Base-by-base conservation (phyloP, 2,797 vertebrate genomes). In the Florisuga fusca region DNA sequence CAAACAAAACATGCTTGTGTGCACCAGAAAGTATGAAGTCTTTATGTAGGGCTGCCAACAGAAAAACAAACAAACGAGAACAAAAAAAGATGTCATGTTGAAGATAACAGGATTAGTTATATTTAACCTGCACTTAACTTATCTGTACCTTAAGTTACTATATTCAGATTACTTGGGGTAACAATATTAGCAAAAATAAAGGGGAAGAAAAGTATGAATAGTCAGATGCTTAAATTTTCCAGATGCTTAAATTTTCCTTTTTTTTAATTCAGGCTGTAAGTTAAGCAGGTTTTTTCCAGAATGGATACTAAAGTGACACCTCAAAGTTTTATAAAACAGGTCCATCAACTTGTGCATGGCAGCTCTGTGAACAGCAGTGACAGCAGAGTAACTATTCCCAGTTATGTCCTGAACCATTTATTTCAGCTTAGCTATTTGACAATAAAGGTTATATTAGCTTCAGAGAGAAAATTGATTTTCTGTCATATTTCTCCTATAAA, bases 401-500 rank as follows among this genome's bases (percentile, higher is more conserved):
- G 22, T 55, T 77, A 84, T 46, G 50, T 27, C 83, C 86, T 50
- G 50, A 84, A 69, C 50, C 76, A 76, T 78, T 72, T 92, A 46
- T 67, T 74, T 83, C 84, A 83, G 36, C 26, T 77, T 34, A 74
- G 57, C 54, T 88, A 59, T 64, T 77, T 87, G 69, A 76, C 61
- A 87, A 64, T 50, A 89, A 74, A 79, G 26, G 45, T 81, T 86
- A 73, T 16, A 63, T 73, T 67, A 87, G 22, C 29, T 84, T 84
- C 67, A 84, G 33, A 86, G 29, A 71, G 26, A 91, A 94, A 90
- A 94, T 2, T 53, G 48, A 87, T 76, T 71, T 76, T 71, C 48
- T 84, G 74, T 31, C 74, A 26, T 54, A 88, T 71, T 90, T 87
- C 81, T 82, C 48, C 57, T 59, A 1, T 31, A 90, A 93, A 45